These are phyloP conservation scores for Plestiodon gilberti DNA, from an alignment of 2,113 vertebrate species.

Conservation along the genomic window DNA sequence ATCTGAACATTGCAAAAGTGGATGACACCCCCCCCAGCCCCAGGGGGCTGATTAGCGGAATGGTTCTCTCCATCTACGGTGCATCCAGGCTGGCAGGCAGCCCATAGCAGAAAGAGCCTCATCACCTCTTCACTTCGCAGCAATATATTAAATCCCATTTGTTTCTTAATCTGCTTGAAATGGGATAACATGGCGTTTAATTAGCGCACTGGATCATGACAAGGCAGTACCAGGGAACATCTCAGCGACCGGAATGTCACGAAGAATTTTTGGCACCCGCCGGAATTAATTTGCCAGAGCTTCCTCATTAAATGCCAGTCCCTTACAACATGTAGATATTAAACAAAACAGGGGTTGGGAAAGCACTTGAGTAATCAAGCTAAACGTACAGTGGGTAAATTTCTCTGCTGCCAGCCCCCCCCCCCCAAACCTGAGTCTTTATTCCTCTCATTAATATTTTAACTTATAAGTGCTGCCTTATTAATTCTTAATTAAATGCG, in stretches of 20 bases:
- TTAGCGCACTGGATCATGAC: constrained; percentile 40
- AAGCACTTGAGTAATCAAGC: constrained; percentile 66
- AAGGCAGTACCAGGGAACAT: constrained; percentile 37
- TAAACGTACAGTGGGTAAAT: constrained; percentile 28
- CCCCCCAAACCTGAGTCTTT: constrained; percentile 64
- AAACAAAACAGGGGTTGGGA: constrained; percentile 62
- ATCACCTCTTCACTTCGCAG: not conserved
- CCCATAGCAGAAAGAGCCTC: fast-evolving
- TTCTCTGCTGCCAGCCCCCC: constrained; percentile 9
- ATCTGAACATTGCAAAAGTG: not conserved
- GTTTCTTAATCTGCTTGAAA: constrained; percentile 39
- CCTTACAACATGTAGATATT: constrained; percentile 60
- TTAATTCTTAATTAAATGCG: constrained; percentile 74
- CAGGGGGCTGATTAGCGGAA: not conserved
- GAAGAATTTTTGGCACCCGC: constrained; percentile 58
- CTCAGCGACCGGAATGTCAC: constrained; percentile 53
- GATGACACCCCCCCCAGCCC: not conserved
- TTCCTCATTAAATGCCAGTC: constrained; percentile 67
- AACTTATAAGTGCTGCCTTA: constrained; percentile 48
- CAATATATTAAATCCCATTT: constrained; percentile 24
- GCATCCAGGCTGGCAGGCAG: not conserved
- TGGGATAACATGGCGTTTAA: constrained; percentile 44
- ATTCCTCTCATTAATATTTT: constrained; percentile 68
- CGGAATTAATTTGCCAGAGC: constrained; percentile 65
- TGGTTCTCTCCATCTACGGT: not conserved